Percentiles rank a stretch among this genome's conserved stretches.
These are phyloP conservation scores for Drosophila truncata DNA, from an alignment of 1,140 invertebrate species.

Conservation along the genomic window DNA sequence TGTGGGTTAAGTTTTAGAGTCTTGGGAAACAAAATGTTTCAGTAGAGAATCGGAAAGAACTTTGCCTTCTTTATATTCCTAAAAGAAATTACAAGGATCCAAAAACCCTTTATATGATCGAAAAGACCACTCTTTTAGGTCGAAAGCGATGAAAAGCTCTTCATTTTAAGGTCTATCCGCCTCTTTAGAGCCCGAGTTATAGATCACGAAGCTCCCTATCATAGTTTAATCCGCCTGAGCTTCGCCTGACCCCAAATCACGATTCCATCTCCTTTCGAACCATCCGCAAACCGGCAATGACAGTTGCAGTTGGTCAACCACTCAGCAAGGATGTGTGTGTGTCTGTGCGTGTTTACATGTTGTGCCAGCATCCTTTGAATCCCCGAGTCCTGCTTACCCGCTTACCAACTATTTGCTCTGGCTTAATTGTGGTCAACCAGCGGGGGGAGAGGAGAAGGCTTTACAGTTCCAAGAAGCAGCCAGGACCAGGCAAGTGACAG, in stretches of 20 bases:
- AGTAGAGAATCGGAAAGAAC: no score
- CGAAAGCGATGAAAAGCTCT: neutral
- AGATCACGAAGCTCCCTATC: neutral
- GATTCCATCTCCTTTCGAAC: neutral
- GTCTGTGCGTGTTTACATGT: constrained; percentile 63
- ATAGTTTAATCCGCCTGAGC: neutral
- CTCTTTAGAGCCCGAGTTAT: neutral
- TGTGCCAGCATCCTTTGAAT: constrained; percentile 21
- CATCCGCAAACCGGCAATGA: constrained; percentile 18
- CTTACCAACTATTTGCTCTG: constrained; percentile 58
- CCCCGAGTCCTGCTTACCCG: constrained; percentile 21
- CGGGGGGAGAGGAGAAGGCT: neutral
- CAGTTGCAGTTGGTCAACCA: constrained; percentile 51
- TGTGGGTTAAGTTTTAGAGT: neutral
- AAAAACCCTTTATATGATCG: no score
- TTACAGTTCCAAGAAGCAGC: neutral
- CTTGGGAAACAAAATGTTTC: neutral
- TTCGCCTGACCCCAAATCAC: constrained; percentile 6
- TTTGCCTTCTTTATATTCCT: neutral
- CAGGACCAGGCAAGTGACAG: constrained; percentile 13
- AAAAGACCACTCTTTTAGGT: neutral
- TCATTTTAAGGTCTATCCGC: neutral
- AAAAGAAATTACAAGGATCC: no score
- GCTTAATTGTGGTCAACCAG: constrained; percentile 60
- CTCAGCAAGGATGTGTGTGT: constrained; percentile 30